Base-by-base conservation (phyloP, 2,113 vertebrate species). In the Mugil cephalus region DNA sequence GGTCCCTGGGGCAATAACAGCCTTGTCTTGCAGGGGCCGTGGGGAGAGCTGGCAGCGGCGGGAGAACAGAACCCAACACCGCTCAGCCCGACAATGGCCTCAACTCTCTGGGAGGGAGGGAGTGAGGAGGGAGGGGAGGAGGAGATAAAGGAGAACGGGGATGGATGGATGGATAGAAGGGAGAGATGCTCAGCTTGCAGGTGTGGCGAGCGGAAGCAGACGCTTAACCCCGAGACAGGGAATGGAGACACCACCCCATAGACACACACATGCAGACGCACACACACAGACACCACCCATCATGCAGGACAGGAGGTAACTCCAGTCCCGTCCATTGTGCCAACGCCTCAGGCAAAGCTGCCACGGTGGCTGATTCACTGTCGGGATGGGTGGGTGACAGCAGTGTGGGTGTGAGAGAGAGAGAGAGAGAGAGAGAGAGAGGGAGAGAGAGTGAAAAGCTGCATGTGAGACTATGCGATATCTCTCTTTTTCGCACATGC, bases 1-100 rank as follows among this genome's bases (percentile, higher is more conserved):
- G 89, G 95, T 97, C 95, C 95, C 93, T 65, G 61, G 95, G 95
- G 96, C 94, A 96, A 96, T 92, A 95, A 95, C 96, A 95, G 93
- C 93, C 95, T 95, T 92, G 94, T 96, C 95, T 96, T 94, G 94
- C 95, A 94, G 94, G 94, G 94, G 94, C 92, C 88, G 92, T 90
- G 78, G 90, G 95, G 87, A 89, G 94, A 92, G 92, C 94, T 84
- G 93, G 96, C 93, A 92, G 95, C 91, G 93, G 95, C 92, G 89
- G 92, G 91, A 88, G 91, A 89, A 89, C 90, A 88, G 93, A 96
- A 96, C 95, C 94, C 94, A 95, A 94, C 91, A 92, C 88, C 86
- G 88, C 93, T 92, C 89, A 83, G 89, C 70, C 24, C n/a, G 74
- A 98, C 96, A 96, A 96, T 95, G 88, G 94, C 79, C 78, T 95